Conservation (phyloP, 2,888 invertebrate genomes). For the Gerris lacustris region DNA sequence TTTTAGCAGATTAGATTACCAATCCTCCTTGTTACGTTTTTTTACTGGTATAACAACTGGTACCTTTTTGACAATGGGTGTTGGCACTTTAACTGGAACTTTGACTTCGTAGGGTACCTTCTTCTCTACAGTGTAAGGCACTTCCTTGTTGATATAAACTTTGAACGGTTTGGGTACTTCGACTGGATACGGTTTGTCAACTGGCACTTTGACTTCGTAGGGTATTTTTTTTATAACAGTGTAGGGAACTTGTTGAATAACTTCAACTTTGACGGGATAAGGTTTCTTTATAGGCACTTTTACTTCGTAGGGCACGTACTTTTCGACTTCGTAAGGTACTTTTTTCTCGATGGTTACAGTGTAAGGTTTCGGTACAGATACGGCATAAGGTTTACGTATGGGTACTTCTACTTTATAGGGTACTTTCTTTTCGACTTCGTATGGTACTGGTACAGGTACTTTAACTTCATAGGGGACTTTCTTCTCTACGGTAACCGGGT, state of each 20-base stretch:
- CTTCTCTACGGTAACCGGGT: slow-evolving; percentile 61
- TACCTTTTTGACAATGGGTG: slow-evolving; percentile 25
- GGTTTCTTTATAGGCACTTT: slow-evolving; percentile 54
- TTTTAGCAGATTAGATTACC: background rate
- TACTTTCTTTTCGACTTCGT: slow-evolving; percentile 38
- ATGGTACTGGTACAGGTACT: slow-evolving; percentile 42
- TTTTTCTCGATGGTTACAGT: slow-evolving; percentile 34
- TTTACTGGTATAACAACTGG: slow-evolving; percentile 17
- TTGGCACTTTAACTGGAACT: slow-evolving; percentile 29
- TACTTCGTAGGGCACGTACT: slow-evolving; percentile 45
- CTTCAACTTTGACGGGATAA: slow-evolving; percentile 57
- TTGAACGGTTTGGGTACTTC: slow-evolving; percentile 64
- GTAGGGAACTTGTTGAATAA: slow-evolving; percentile 53
- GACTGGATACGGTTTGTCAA: slow-evolving; percentile 37
- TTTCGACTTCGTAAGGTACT: slow-evolving; percentile 50
- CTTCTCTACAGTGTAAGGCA: slow-evolving; percentile 44
- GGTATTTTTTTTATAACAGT: slow-evolving; percentile 20
- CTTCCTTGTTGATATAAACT: slow-evolving; percentile 58
- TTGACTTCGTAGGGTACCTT: slow-evolving; percentile 19
- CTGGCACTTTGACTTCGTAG: slow-evolving; percentile 19
- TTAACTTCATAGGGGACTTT: slow-evolving; percentile 52
- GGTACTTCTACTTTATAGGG: slow-evolving; percentile 55
- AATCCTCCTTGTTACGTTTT: background rate
- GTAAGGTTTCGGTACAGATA: slow-evolving; percentile 47
- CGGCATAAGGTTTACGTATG: slow-evolving; percentile 36